Percentiles rank a stretch among this genome's conserved stretches.
Evolutionary conservation across 2,888 invertebrate genomes (phyloP).

Genomic region (Drosophila mercatorum): DNA sequence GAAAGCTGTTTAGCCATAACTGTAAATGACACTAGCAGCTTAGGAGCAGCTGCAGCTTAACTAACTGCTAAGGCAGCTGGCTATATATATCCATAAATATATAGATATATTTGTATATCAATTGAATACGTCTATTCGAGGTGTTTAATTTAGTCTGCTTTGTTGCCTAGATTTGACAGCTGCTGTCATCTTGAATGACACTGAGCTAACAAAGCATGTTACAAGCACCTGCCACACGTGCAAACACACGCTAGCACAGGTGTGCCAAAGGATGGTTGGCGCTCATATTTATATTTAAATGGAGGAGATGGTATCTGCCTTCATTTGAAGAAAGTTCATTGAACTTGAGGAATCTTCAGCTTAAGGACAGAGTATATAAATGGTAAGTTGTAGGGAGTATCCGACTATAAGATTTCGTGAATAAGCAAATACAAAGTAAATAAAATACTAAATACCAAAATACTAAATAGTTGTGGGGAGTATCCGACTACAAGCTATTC

Average conservation of each 20-base stretch:
- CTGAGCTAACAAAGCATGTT: background rate
- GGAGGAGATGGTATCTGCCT: background rate
- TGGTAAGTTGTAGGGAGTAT: too few species aligned
- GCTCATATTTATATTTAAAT: background rate
- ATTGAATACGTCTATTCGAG: background rate
- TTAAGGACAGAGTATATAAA: background rate
- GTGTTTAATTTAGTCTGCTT: conserved; percentile 24
- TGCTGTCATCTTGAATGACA: conserved; percentile 32
- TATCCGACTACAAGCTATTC: too few species aligned
- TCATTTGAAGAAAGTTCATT: background rate
- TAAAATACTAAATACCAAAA: too few species aligned
- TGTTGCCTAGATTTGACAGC: conserved; percentile 30
- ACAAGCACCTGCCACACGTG: background rate
- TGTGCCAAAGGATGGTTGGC: conserved; percentile 21
- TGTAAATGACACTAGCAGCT: conserved; percentile 22
- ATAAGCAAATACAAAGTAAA: too few species aligned
- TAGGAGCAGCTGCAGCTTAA: conserved; percentile 17
- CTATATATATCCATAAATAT: background rate
- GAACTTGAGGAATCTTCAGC: background rate
- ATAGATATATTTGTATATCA: too few species aligned
- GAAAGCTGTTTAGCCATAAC: conserved; percentile 35
- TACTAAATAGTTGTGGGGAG: too few species aligned
- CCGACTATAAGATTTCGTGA: too few species aligned
- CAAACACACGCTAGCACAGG: conserved; percentile 8
- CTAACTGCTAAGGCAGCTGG: background rate